phyloP scores from a whole-genome alignment of 2,888 invertebrate genomes.

The Sarcophaga rosellei region DNA sequence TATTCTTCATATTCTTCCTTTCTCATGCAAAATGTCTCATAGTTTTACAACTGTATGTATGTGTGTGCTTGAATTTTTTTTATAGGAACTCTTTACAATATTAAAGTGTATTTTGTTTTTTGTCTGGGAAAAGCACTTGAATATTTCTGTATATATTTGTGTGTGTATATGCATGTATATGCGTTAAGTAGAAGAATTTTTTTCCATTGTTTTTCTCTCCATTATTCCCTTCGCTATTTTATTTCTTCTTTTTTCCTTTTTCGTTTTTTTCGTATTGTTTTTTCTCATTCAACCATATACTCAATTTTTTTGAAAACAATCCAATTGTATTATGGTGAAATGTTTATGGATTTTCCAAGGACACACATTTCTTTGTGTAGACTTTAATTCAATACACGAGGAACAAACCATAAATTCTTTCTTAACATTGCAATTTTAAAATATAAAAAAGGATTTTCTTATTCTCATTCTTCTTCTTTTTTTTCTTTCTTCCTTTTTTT shows the following conservation, averaged over 20 bases:
- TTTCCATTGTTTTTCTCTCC: background rate
- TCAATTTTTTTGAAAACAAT: conserved; percentile 3
- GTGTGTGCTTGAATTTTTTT: too few species aligned
- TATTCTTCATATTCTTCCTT: background rate
- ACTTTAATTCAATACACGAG: conserved; percentile 4
- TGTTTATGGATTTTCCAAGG: conserved; percentile 45
- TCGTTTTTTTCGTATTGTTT: background rate
- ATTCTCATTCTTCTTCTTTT: background rate
- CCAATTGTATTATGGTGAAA: conserved; percentile 17
- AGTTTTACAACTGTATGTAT: background rate
- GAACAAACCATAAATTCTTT: background rate
- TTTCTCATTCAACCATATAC: background rate
- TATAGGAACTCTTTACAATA: background rate
- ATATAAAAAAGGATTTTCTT: background rate
- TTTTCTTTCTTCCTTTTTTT: background rate
- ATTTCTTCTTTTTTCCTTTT: background rate
- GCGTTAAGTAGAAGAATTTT: conserved; percentile 2
- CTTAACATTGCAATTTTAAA: conserved; percentile 9
- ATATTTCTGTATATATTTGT: background rate
- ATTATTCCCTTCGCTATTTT: background rate
- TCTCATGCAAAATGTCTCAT: background rate
- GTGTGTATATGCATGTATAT: background rate
- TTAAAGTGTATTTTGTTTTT: background rate
- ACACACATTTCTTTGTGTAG: conserved; percentile 14
- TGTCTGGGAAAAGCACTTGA: background rate